These are phyloP conservation scores for Pangasianodon gigas DNA, from an alignment of 2,113 vertebrate genomes.

Conservation along the genomic window DNA sequence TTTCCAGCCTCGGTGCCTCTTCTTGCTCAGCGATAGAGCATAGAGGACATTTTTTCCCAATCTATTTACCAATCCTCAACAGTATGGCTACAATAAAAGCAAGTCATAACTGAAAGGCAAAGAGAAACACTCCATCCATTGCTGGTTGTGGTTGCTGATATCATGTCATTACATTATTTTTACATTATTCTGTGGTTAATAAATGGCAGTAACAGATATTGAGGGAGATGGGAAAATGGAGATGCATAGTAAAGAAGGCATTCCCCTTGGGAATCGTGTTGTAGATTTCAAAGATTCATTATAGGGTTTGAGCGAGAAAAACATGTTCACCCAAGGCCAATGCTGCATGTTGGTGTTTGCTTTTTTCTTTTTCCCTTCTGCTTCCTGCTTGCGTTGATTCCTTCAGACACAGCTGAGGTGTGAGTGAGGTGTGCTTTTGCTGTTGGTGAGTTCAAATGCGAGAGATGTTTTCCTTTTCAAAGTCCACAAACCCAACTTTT, in stretches of 20 bases:
- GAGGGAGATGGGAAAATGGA: neutral
- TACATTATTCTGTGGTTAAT: neutral
- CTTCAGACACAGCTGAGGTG: conserved; percentile 53
- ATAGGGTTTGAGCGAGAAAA: conserved; percentile 24
- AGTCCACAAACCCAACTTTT: conserved; percentile 74
- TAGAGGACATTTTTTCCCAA: conserved; percentile 27
- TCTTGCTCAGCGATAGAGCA: conserved; percentile 35
- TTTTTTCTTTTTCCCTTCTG: conserved; percentile 47
- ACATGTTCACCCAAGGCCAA: conserved; percentile 36
- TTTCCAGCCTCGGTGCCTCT: conserved; percentile 48
- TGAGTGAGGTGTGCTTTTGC: conserved; percentile 60
- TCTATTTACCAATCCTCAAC: conserved; percentile 25
- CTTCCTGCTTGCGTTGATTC: conserved; percentile 36
- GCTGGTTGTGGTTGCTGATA: neutral
- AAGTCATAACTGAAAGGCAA: neutral
- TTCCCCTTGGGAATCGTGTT: conserved; percentile 38
- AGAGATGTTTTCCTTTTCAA: conserved; percentile 63
- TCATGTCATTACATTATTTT: neutral
- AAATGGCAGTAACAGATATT: conserved; percentile 10
- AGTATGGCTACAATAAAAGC: conserved; percentile 2
- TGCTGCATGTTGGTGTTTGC: conserved; percentile 54
- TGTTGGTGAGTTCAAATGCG: conserved; percentile 69
- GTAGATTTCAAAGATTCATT: conserved; percentile 22
- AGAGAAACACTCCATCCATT: neutral
- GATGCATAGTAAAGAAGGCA: conserved; percentile 4